These are phyloP conservation scores for Melozone crissalis DNA, from an alignment of 2,113 vertebrate species.

Conservation along the genomic window DNA sequence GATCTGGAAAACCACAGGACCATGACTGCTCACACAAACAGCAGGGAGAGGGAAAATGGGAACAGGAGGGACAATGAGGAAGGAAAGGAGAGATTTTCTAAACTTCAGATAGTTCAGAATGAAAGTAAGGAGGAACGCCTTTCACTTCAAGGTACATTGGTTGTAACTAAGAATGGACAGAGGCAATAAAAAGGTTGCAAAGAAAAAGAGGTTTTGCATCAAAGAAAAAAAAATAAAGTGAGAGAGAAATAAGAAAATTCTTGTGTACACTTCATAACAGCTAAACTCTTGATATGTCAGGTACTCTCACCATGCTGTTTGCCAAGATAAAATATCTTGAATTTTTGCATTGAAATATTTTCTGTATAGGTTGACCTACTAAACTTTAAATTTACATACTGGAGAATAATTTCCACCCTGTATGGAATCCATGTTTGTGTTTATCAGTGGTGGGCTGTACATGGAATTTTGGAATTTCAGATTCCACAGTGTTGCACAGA, in stretches of 20 bases:
- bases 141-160: background rate
- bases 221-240: background rate
- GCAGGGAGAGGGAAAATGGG: rapidly evolving
- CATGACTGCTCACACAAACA: background rate
- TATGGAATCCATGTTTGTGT: background rate
- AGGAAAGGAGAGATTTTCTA: background rate
- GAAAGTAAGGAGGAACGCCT: background rate
- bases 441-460: background rate
- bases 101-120: background rate
- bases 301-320: background rate
- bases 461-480: background rate
- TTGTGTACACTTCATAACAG: background rate
- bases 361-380: background rate
- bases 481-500: background rate
- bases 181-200: background rate
- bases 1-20: background rate
- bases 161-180: background rate
- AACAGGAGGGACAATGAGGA: background rate
- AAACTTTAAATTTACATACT: background rate
- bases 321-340: background rate
- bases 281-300: background rate
- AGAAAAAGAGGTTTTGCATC: background rate
- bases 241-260: background rate
- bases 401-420: background rate
- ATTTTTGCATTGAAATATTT: background rate